These are phyloP conservation scores for Amblyopsis hoosieri DNA, from an alignment of 2,797 vertebrate species.

Conservation along the genomic window DNA sequence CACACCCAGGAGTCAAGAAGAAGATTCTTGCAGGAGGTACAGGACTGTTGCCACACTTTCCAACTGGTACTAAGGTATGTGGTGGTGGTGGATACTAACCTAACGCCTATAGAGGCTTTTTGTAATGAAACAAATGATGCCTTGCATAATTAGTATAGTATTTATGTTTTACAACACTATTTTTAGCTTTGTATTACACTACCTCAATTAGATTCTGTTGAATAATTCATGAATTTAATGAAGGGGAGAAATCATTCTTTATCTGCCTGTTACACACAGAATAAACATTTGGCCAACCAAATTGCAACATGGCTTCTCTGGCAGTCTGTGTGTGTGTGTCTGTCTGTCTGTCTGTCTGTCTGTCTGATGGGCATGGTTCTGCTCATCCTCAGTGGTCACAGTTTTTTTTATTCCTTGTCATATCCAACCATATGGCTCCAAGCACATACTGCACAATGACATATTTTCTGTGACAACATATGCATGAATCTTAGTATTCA, in stretches of 20 bases:
- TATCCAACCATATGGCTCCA: conserved; percentile 70
- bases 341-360: background rate
- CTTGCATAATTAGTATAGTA: conserved; percentile 17
- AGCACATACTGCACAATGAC: conserved; percentile 58
- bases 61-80: conserved; percentile 85
- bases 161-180: conserved; percentile 29
- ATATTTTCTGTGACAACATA: conserved; percentile 71
- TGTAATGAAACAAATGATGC: conserved; percentile 1
- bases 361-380: background rate
- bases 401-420: conserved; percentile 41
- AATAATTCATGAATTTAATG: conserved; percentile 54
- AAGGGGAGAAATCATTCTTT: conserved; percentile 44
- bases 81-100: background rate
- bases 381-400: conserved; percentile 44
- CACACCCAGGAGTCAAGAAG: conserved; percentile 85
- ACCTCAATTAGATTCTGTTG: conserved; percentile 50
- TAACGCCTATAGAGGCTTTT: background rate
- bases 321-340: background rate
- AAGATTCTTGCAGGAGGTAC: conserved; percentile 85
- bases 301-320: conserved; percentile 38
- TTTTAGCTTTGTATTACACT: conserved; percentile 43
- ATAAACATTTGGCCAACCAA: conserved; percentile 72
- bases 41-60: conserved; percentile 80
- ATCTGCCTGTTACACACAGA: conserved; percentile 53
- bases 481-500: conserved; percentile 65